Percentiles rank a stretch among this genome's conserved stretches.
phyloP scores from a whole-genome alignment of 2,113 vertebrate species.

The Garra rufa region DNA sequence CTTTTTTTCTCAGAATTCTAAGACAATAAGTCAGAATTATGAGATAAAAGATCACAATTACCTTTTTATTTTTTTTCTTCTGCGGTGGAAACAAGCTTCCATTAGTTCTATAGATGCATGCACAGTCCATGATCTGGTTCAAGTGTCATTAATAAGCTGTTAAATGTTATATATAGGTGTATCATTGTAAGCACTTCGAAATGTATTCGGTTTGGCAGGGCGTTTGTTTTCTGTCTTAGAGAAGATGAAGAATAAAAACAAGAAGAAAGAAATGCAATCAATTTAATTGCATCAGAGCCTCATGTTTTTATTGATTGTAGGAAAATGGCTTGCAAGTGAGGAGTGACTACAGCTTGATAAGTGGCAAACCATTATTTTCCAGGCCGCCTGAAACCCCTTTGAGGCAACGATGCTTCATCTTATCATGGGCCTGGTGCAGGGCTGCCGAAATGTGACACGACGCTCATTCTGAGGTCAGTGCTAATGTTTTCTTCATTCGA shows the following conservation, averaged over 20 bases:
- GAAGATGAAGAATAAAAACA: neutral
- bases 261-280: constrained; percentile 42
- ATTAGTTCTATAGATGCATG: neutral
- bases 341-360: constrained; percentile 57
- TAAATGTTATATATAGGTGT: neutral
- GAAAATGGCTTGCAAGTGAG: constrained; percentile 47
- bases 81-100: no score
- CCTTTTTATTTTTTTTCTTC: no score
- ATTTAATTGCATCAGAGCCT: constrained; percentile 51
- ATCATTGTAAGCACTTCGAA: neutral
- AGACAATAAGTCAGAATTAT: no score
- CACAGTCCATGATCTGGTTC: neutral
- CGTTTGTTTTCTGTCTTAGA: constrained; percentile 2
- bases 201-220: neutral
- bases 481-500: constrained; percentile 47
- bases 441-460: constrained; percentile 41
- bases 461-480: constrained; percentile 50
- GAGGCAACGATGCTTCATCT: constrained; percentile 34
- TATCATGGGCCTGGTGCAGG: constrained; percentile 23
- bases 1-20: no score
- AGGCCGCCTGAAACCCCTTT: constrained; percentile 46
- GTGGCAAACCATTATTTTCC: constrained; percentile 57
- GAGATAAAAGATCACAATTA: no score
- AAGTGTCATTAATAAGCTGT: neutral
- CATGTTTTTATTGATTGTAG: constrained; percentile 51